Base-by-base conservation (phyloP, 2,113 vertebrate species). In the Aleadryas rufinucha region DNA sequence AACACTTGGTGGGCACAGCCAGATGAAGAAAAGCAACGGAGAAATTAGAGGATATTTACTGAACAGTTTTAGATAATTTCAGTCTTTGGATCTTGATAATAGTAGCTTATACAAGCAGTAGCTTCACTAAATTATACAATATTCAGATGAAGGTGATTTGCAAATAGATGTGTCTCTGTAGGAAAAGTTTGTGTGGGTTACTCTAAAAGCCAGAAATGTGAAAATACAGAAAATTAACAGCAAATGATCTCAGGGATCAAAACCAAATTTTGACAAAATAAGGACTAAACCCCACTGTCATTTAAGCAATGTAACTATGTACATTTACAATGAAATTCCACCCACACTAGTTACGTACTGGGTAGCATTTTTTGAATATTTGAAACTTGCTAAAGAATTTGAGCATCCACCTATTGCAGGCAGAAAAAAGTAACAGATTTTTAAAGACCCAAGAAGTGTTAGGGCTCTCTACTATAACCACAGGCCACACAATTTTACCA, bases 311-410 rank as follows among this genome's bases (percentile, higher is more conserved):
- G 30, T 57, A 79, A 72, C 60, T 70, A 56, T 49, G 61, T 83
- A 72, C 45, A 65, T 89, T 93, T 95, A 74, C 78, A 91, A 83
- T 79, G 91, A 79, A 91, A 93, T 96, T 87, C 65, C 35, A 61
- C 91, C 82, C 90, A 68, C 59, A n/a, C 49, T 50, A 53, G 81
- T 90, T 88, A 56, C 41, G 45, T 77, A 52, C 66, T 83, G 60
- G 52, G n/a, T 80, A 80, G 59, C 50, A 54, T 90, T 74, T 91
- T 78, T 39, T 80, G 35, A 89, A 31, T 82, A 63, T 68, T 59
- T 92, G 49, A 84, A 82, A 52, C 57, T 45, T 84, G 44, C 60
- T 92, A 41, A 89, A 89, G 56, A 91, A 54, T 75, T 94, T 78
- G 22, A 89, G 31, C 44, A 87, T 81, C 42, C 23, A 63, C 47